A percentile compares a stretch with the other conserved stretches of the same genome.
These are phyloP conservation scores for Choristoneura rosaceana DNA, from an alignment of 2,888 invertebrate genomes.

Conservation along the genomic window DNA sequence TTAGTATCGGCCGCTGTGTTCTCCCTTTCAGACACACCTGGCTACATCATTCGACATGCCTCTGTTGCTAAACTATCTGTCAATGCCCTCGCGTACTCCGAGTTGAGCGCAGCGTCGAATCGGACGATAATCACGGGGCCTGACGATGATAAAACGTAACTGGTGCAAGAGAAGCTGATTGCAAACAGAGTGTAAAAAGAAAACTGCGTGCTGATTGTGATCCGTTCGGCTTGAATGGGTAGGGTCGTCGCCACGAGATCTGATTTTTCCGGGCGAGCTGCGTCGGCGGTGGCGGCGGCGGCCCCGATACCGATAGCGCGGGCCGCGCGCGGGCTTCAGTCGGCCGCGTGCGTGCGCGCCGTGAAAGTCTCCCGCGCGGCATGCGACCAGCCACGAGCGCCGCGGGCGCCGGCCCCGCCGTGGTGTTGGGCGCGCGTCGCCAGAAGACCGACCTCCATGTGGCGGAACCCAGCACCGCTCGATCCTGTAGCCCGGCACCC, in stretches of 20 bases:
- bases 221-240: conserved; percentile 81
- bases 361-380: conserved; percentile 76
- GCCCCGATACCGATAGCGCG: conserved; percentile 69
- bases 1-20: conserved; percentile 66
- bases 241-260: conserved; percentile 80
- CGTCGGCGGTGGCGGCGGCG: conserved; percentile 62
- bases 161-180: conserved; percentile 57
- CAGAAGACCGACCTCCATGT: conserved; percentile 84
- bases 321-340: conserved; percentile 72
- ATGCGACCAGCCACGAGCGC: conserved; percentile 69
- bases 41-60: conserved; percentile 67
- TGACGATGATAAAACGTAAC: conserved; percentile 41
- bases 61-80: conserved; percentile 61
- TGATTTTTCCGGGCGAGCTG: conserved; percentile 77
- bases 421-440: conserved; percentile 82
- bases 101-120: conserved; percentile 10
- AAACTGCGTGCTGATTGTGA: conserved; percentile 70
- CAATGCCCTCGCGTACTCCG: conserved; percentile 52
- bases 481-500: conserved; percentile 78
- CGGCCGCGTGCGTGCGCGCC: conserved; percentile 81
- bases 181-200: conserved; percentile 80
- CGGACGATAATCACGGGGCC: conserved; percentile 20
- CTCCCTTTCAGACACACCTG: conserved; percentile 75
- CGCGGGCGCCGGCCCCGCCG: conserved; percentile 52
- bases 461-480: conserved; percentile 69